phyloP scores from a whole-genome alignment of 2,888 invertebrate species.

The Rhagium mordax region DNA sequence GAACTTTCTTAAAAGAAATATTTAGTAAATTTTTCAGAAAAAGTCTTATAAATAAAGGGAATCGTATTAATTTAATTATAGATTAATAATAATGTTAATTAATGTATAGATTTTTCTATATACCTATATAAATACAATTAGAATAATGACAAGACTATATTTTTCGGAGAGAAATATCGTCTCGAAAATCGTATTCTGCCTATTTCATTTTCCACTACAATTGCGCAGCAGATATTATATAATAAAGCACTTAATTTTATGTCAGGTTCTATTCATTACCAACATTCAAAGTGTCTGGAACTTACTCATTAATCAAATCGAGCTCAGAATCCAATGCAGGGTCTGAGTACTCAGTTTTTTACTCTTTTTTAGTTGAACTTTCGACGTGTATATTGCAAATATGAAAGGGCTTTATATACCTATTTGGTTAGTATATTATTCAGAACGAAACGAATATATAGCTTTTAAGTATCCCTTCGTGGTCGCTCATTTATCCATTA shows the following conservation, averaged over 20 bases:
- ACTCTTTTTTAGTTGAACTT: neutral
- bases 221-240: constrained; percentile 2
- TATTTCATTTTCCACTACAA: neutral
- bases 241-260: constrained; percentile 34
- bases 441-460: neutral
- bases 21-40: too few species aligned
- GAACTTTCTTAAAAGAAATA: too few species aligned
- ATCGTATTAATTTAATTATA: too few species aligned
- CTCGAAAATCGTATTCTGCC: neutral
- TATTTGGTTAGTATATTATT: neutral
- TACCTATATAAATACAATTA: too few species aligned
- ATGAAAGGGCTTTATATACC: neutral
- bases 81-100: too few species aligned
- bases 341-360: constrained; percentile 1
- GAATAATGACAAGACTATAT: too few species aligned
- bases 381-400: neutral
- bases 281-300: constrained; percentile 15
- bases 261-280: constrained; percentile 23
- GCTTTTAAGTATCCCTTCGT: too few species aligned
- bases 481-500: too few species aligned
- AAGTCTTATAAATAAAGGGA: too few species aligned
- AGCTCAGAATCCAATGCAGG: constrained; percentile 1
- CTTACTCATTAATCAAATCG: constrained; percentile 21
- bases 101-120: too few species aligned
- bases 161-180: too few species aligned